Evolutionary conservation across 2,888 invertebrate genomes (phyloP).

Genomic region (Linhomoeus sp.): DNA sequence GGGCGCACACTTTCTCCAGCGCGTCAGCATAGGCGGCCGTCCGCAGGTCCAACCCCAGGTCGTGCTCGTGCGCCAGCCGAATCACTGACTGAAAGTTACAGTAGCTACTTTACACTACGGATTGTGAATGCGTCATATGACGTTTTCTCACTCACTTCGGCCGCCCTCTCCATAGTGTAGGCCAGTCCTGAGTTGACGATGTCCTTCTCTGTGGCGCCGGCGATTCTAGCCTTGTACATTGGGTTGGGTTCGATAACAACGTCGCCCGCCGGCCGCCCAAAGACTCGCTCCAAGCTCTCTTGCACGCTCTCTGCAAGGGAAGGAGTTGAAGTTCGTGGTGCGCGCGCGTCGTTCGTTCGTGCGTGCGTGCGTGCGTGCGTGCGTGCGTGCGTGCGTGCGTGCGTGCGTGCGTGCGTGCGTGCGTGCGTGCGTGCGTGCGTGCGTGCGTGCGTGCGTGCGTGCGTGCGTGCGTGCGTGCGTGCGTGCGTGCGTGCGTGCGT

Average conservation of each 20-base stretch:
- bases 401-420: no score
- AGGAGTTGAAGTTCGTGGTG: no score
- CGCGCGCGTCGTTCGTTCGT: no score
- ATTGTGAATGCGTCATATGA: no score
- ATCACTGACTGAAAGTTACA: background rate
- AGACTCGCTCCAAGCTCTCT: constrained; percentile 78
- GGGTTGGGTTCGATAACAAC: constrained; percentile 77
- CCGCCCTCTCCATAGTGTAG: constrained; percentile 91
- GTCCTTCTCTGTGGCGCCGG: constrained; percentile 86
- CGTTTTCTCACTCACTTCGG: constrained; percentile 41
- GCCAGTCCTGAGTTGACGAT: constrained; percentile 94
- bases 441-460: no score
- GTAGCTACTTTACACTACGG: no score
- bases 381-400: no score
- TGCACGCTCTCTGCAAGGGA: constrained; percentile 76
- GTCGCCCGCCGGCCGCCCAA: constrained; percentile 67
- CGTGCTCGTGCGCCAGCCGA: constrained; percentile 31
- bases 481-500: no score
- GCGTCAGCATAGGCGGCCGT: constrained; percentile 90
- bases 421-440: no score
- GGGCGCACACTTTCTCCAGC: constrained; percentile 84
- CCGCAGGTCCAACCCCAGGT: constrained; percentile 77
- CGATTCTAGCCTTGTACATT: constrained; percentile 57
- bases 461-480: no score
- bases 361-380: no score